A percentile compares a stretch with the other conserved stretches of the same genome.
Evolutionary conservation across 2,888 invertebrate species (phyloP).

Genomic region (Cyclophora albipunctata): DNA sequence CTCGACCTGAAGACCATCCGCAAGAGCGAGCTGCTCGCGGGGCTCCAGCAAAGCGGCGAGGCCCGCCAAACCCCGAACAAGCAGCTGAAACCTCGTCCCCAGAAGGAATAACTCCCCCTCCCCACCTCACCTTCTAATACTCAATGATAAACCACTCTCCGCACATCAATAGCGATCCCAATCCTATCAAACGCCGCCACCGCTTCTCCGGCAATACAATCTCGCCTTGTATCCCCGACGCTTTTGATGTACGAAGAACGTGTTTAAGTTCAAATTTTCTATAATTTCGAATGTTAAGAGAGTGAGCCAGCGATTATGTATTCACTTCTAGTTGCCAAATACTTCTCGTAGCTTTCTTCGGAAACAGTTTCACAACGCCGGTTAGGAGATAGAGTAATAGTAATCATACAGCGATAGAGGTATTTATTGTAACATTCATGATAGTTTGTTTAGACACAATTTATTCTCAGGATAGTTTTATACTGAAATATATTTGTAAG

Average conservation of each 20-base stretch:
- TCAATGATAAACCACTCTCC: constrained; percentile 50
- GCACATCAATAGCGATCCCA: constrained; percentile 42
- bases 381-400: constrained; percentile 48
- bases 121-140: constrained; percentile 59
- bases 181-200: constrained; percentile 2
- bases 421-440: constrained; percentile 59
- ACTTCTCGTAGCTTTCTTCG: constrained; percentile 54
- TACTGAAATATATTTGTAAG: constrained; percentile 27
- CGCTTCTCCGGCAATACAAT: constrained; percentile 16
- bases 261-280: constrained; percentile 50
- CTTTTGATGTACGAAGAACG: constrained; percentile 48
- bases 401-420: constrained; percentile 53
- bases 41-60: constrained; percentile 79
- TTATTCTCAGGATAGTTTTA: constrained; percentile 25
- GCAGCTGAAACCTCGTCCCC: constrained; percentile 74
- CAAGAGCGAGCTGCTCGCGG: constrained; percentile 93
- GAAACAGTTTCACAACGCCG: constrained; percentile 56
- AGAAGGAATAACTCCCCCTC: constrained; percentile 62
- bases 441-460: constrained; percentile 37
- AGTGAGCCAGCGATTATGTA: constrained; percentile 57
- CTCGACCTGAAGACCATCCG: constrained; percentile 95
- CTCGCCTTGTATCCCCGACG: constrained; percentile 23
- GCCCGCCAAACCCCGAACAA: constrained; percentile 55
- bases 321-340: constrained; percentile 71
- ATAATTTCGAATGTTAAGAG: constrained; percentile 46